Conservation (phyloP, 2,113 vertebrate genomes). For the Epinephelus cyanopodus region DNA sequence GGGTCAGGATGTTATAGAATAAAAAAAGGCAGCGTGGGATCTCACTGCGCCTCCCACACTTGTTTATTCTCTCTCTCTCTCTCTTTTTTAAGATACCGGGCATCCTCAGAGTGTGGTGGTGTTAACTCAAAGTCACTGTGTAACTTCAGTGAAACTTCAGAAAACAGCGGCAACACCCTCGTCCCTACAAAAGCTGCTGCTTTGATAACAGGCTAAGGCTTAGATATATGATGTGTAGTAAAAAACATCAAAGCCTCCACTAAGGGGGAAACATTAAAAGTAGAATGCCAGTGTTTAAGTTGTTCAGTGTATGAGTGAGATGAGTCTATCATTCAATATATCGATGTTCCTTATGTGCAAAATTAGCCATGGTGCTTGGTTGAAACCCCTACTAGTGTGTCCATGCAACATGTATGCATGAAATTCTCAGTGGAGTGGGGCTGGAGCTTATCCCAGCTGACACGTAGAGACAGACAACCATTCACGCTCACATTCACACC, state of each 20-base stretch:
- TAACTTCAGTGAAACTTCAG: slow-evolving; percentile 6
- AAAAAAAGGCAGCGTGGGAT: slow-evolving; percentile 31
- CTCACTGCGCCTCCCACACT: slow-evolving; percentile 33
- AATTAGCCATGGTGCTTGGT: no score
- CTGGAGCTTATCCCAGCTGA: no score
- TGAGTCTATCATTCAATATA: neutral
- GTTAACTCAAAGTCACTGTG: slow-evolving; percentile 30
- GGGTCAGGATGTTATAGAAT: slow-evolving; percentile 50
- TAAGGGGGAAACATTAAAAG: neutral
- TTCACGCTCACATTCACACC: no score
- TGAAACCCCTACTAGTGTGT: no score
- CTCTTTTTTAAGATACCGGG: neutral
- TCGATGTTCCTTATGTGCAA: neutral
- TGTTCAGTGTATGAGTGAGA: neutral
- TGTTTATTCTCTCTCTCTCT: neutral
- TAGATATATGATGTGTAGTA: neutral
- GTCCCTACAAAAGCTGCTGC: neutral
- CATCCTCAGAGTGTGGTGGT: slow-evolving; percentile 2
- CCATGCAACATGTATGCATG: no score
- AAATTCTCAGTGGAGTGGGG: no score
- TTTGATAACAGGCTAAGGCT: neutral
- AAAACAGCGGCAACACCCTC: neutral
- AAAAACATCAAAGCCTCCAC: neutral
- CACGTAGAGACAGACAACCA: no score
- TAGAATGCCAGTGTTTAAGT: neutral